These are phyloP conservation scores for Megaceryle torquata DNA, from an alignment of 2,113 vertebrate genomes.

Conservation along the genomic window DNA sequence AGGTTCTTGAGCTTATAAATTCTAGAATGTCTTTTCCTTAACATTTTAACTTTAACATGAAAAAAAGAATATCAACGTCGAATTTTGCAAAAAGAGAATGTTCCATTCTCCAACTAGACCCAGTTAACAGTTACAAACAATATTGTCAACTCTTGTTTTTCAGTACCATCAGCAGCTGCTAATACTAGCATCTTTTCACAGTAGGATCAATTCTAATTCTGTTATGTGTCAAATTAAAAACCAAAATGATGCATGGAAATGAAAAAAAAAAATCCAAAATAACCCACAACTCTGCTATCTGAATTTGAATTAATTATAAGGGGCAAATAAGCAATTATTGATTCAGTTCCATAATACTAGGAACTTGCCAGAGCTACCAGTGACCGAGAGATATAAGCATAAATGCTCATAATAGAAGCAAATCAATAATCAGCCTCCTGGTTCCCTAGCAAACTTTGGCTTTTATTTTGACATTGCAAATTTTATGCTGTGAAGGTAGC, in stretches of 20 bases:
- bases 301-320: not conserved
- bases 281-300: not conserved
- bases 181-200: not conserved
- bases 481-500: not conserved
- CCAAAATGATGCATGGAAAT: not conserved
- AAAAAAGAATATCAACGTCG: not conserved
- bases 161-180: not conserved
- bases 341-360: not conserved
- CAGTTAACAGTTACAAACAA: not conserved
- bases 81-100: not conserved
- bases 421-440: not conserved
- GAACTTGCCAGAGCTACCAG: not conserved
- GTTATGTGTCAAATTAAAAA: not conserved
- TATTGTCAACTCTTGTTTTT: not conserved
- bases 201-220: conserved; percentile 3
- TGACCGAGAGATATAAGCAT: not conserved
- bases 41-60: not conserved
- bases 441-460: not conserved
- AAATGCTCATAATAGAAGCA: not conserved
- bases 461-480: not conserved
- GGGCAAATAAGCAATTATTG: not conserved
- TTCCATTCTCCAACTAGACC: not conserved
- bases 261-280: not conserved
- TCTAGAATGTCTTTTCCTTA: not conserved
- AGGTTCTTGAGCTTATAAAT: not conserved